Conservation (phyloP, 2,797 vertebrate genomes). For the Cossypha heuglini region DNA sequence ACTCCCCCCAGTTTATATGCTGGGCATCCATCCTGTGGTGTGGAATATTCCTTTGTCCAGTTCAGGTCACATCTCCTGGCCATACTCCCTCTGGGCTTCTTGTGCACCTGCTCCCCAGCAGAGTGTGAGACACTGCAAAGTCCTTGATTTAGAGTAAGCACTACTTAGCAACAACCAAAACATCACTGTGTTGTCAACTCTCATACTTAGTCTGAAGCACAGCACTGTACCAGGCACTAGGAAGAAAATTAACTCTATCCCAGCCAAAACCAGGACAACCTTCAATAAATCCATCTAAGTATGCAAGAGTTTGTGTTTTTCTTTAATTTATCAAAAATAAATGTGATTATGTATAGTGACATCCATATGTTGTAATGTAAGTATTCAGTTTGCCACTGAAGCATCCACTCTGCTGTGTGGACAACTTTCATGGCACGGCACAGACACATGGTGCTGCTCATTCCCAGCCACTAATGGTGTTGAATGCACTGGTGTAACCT, state of each 20-base stretch:
- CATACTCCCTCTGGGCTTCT: neutral
- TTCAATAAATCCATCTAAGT: neutral
- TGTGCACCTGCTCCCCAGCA: neutral
- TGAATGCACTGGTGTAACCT: neutral
- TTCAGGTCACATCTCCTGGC: neutral
- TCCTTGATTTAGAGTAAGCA: neutral
- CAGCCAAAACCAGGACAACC: neutral
- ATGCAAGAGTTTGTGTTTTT: neutral
- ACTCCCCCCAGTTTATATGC: neutral
- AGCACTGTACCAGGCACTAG: neutral
- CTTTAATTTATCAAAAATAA: neutral
- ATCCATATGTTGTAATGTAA: rapidly evolving
- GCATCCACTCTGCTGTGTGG: neutral
- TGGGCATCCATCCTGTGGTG: neutral
- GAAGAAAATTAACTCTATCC: neutral
- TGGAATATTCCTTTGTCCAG: neutral
- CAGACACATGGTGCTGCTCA: rapidly evolving
- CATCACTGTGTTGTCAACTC: neutral
- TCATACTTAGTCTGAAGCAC: neutral
- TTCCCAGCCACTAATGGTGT: neutral
- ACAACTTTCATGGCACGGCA: neutral
- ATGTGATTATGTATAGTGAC: neutral
- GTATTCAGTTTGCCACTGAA: neutral
- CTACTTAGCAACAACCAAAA: neutral
- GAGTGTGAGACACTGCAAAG: neutral